These are phyloP conservation scores for Marisa cornuarietis DNA, from an alignment of 1,140 invertebrate genomes.

Conservation along the genomic window DNA sequence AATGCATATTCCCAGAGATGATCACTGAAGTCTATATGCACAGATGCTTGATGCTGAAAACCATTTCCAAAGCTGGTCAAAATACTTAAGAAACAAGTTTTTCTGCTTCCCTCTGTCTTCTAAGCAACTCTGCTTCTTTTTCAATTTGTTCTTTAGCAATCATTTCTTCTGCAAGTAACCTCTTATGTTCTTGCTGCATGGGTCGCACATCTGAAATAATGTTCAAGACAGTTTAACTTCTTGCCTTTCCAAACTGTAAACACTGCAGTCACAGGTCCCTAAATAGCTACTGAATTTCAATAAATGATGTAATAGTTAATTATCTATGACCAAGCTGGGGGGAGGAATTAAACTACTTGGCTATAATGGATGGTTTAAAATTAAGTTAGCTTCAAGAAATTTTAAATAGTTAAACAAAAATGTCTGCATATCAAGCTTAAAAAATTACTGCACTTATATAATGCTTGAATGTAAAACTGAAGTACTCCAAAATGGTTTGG, in stretches of 20 bases:
- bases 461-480: too few relatives aligned
- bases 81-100: slow-evolving; percentile 5
- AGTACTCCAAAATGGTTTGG: too few relatives aligned
- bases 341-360: background rate
- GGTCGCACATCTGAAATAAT: slow-evolving; percentile 12
- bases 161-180: slow-evolving; percentile 16
- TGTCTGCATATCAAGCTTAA: too few relatives aligned
- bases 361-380: background rate
- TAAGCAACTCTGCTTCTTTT: slow-evolving; percentile 11
- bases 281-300: background rate
- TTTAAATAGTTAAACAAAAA: too few relatives aligned
- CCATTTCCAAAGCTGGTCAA: too few relatives aligned
- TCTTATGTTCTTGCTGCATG: slow-evolving; percentile 1
- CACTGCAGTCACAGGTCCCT: background rate
- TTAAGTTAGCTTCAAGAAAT: too few relatives aligned
- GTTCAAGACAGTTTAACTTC: too few relatives aligned
- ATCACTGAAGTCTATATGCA: too few relatives aligned
- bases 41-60: too few relatives aligned
- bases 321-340: background rate
- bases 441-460: too few relatives aligned
- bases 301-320: background rate
- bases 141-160: slow-evolving; percentile 8
- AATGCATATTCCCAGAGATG: too few relatives aligned
- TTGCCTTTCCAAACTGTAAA: background rate
- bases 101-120: slow-evolving; percentile 14